These are phyloP conservation scores for Heteractis magnifica DNA, from an alignment of 92 coral and sea anemone species.

Conservation along the genomic window DNA sequence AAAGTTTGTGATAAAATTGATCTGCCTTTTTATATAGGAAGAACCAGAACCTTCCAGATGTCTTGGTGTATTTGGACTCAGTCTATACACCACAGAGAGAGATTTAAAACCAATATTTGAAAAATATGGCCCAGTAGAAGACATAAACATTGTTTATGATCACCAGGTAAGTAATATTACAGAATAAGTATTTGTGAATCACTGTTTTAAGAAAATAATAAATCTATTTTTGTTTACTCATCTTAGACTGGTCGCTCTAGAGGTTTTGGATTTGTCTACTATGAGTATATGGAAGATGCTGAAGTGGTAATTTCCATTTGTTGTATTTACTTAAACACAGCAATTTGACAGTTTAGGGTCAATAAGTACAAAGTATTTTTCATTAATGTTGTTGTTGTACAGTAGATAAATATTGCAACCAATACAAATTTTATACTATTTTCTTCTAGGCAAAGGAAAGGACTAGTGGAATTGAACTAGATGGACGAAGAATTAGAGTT, in stretches of 20 bases:
- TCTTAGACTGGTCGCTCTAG: slow-evolving; percentile 93
- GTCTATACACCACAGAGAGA: slow-evolving; percentile 95
- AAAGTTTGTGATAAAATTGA: neutral
- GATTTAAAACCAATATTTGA: slow-evolving; percentile 87
- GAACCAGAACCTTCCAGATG: slow-evolving; percentile 79
- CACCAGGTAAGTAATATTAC: slow-evolving; percentile 66
- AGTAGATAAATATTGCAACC: too few relatives aligned
- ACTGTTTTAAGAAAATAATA: neutral
- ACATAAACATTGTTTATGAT: slow-evolving; percentile 92
- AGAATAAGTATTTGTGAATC: neutral
- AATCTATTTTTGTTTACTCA: neutral
- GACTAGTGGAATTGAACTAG: slow-evolving; percentile 89
- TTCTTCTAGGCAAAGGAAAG: slow-evolving; percentile 74
- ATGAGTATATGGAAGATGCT: slow-evolving; percentile 76
- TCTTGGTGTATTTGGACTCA: slow-evolving; percentile 93
- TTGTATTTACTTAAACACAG: too few relatives aligned
- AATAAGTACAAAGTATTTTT: too few relatives aligned
- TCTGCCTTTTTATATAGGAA: slow-evolving; percentile 47
- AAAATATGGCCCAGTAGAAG: slow-evolving; percentile 90
- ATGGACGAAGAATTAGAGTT: slow-evolving; percentile 93
- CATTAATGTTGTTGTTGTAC: too few relatives aligned
- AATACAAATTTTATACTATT: neutral
- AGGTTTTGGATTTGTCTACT: slow-evolving; percentile 99
- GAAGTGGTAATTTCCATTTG: slow-evolving; percentile 58
- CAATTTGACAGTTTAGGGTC: too few relatives aligned